Conservation (phyloP, 2,888 invertebrate species). For the Eremobia ochroleuca region DNA sequence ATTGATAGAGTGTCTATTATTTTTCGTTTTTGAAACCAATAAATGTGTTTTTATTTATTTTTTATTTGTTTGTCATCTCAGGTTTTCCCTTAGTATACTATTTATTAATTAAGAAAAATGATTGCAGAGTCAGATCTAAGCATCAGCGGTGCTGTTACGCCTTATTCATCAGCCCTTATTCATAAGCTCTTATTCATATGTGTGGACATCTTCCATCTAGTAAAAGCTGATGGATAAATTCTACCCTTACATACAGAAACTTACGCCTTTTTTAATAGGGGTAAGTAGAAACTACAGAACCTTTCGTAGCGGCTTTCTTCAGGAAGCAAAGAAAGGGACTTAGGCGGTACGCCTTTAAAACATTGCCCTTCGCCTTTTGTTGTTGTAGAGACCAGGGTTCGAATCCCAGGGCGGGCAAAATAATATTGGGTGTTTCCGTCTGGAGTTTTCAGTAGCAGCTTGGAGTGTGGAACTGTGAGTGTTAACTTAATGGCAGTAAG, state of each 20-base stretch:
- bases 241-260: not conserved
- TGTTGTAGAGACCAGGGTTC: not conserved
- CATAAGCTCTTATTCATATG: not conserved
- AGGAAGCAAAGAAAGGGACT: not conserved
- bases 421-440: not conserved
- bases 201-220: not conserved
- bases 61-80: not conserved
- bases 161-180: not conserved
- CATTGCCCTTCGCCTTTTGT: too few species aligned
- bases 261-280: not conserved
- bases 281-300: not conserved
- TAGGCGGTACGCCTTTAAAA: not conserved
- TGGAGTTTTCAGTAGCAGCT: not conserved
- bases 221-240: not conserved
- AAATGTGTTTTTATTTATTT: not conserved
- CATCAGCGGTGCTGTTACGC: not conserved
- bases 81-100: not conserved
- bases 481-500: not conserved
- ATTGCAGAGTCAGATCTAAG: not conserved
- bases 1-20: not conserved
- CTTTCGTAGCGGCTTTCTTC: not conserved
- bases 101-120: not conserved
- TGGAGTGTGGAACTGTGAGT: not conserved
- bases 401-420: not conserved
- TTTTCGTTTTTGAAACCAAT: not conserved